Base-by-base conservation (phyloP, 2,113 vertebrate genomes). In the Syngnathus typhle region DNA sequence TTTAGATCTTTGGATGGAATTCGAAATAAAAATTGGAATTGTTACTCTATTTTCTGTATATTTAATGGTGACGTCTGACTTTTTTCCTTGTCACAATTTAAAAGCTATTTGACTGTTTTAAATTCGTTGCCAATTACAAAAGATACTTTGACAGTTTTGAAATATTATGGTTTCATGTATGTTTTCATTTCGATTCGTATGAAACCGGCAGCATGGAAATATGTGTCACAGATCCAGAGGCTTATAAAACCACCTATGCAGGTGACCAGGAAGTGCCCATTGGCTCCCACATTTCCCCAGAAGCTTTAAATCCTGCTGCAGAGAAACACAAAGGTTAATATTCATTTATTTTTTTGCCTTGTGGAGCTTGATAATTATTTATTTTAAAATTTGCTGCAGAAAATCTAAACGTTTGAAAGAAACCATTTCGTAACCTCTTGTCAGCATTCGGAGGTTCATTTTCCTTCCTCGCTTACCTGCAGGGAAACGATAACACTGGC, bases 181-280 rank as follows among this genome's bases (percentile, higher is more conserved):
- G 6, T 56, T 41, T 65, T 37, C 49, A 10, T 75, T 54, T 49
- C 73, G 72, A 72, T 21, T 67, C 49, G 39, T 60, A 68, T 43
- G 72, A 75, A 65, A 78, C 69, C 27, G 7, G 1, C 65, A 44
- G 43, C 47, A 36, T 73, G 66, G 67, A 79, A 11, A 32, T 44
- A 12, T 74, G 71, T 72, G 67, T n/a, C 64, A 66, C 60, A 32
- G 68, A 80, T 66, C 71, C 77, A 65, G 73, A 52, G 32, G 72
- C 69, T 67, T 43, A 27, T 65, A 4, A 43, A n/a, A 19, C 68
- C 66, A 62, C 65, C 10, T n/a, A 63, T 67, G 78, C 81, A 0
- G 46, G 70, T 0, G 88, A 89, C 51, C 89, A 91, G 76, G 87
- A 90, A 69, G 88, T 89, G 21, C 87, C 86, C 9, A 39, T 70